These are phyloP conservation scores for Anoura caudifer DNA, from an alignment of 2,113 vertebrate species.

Conservation along the genomic window DNA sequence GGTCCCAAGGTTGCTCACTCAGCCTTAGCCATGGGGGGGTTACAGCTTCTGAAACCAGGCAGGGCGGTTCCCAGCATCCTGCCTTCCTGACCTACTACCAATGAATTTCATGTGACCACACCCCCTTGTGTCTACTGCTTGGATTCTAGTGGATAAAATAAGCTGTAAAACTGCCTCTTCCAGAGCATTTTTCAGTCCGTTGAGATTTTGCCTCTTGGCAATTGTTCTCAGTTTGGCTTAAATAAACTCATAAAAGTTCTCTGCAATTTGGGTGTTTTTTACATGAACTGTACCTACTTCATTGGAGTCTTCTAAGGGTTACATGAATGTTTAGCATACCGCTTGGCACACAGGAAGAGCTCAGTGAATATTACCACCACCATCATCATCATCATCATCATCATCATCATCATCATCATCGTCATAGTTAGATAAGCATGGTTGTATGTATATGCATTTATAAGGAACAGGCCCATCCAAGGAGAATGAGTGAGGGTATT, in stretches of 20 bases:
- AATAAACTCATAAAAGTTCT: background rate
- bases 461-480: background rate
- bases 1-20: too few species aligned
- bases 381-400: background rate
- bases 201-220: too few species aligned
- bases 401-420: background rate
- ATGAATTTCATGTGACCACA: background rate
- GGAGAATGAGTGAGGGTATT: background rate
- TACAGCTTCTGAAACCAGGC: too few species aligned
- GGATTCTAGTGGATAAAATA: too few species aligned
- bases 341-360: background rate
- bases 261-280: background rate
- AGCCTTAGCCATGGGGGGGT: too few species aligned
- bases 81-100: background rate
- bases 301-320: background rate
- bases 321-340: background rate
- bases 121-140: background rate
- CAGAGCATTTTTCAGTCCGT: too few species aligned
- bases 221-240: background rate
- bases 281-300: background rate
- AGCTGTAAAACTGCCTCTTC: too few species aligned
- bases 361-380: background rate
- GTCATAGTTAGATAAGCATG: background rate
- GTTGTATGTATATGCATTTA: background rate
- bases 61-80: too few species aligned